Evolutionary conservation across 2,888 invertebrate genomes (phyloP).

Genomic region (Nymphalis urticae): DNA sequence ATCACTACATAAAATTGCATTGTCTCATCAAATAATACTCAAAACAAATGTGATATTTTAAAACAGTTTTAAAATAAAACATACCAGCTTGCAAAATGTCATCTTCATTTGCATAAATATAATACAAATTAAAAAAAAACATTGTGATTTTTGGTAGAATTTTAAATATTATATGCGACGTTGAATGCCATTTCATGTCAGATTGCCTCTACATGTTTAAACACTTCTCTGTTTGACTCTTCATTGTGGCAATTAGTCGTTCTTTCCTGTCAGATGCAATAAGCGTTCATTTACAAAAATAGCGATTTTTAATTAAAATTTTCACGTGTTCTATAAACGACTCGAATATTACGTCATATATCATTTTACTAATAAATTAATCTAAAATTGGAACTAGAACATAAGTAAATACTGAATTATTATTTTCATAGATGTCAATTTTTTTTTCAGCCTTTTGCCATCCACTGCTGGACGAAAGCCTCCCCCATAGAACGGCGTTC

Average conservation of each 20-base stretch:
- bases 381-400: too few species aligned
- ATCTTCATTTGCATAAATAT: slow-evolving; percentile 6
- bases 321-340: too few species aligned
- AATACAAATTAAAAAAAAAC: background rate
- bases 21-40: background rate
- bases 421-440: too few species aligned
- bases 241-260: slow-evolving; percentile 14
- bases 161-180: slow-evolving; percentile 14
- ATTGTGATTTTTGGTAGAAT: background rate
- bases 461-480: too few species aligned
- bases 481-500: too few species aligned
- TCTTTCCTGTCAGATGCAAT: slow-evolving; percentile 1
- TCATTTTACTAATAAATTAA: too few species aligned
- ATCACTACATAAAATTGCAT: background rate
- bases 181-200: background rate
- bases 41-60: background rate
- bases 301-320: background rate
- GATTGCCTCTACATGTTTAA: slow-evolving; percentile 7
- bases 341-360: too few species aligned
- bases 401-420: too few species aligned
- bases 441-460: too few species aligned
- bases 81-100: background rate
- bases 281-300: background rate
- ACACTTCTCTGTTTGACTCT: slow-evolving; percentile 1
- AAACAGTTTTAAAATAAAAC: background rate